Conservation (phyloP, 2,113 vertebrate genomes). For the Syngnathus floridae region DNA sequence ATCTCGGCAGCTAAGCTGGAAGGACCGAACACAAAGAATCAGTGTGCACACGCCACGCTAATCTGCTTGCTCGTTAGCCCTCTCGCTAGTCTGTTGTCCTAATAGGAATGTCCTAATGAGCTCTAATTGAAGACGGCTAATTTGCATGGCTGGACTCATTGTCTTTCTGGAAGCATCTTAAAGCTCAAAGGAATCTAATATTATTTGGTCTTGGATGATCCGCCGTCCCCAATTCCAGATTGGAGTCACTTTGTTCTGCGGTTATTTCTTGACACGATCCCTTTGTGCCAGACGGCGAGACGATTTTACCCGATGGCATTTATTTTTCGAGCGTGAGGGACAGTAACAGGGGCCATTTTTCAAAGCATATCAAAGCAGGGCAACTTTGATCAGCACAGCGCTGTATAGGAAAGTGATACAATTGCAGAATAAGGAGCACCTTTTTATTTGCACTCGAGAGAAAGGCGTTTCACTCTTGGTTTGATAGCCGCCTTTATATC, state of each 20-base stretch:
- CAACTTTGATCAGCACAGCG: slow-evolving; percentile 59
- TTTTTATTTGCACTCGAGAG: slow-evolving; percentile 36
- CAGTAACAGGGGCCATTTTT: slow-evolving; percentile 23
- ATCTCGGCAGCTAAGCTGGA: slow-evolving; percentile 45
- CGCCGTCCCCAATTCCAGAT: slow-evolving; percentile 13
- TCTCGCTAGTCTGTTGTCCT: slow-evolving; percentile 56
- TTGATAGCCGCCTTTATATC: slow-evolving; percentile 41
- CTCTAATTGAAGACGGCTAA: slow-evolving; percentile 60
- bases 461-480: slow-evolving; percentile 38
- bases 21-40: slow-evolving; percentile 39
- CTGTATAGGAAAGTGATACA: not conserved
- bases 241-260: slow-evolving; percentile 12
- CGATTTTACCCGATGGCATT: slow-evolving; percentile 15
- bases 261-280: slow-evolving; percentile 4
- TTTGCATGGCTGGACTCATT: slow-evolving; percentile 53
- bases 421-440: too few species aligned
- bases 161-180: slow-evolving; percentile 51
- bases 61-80: slow-evolving; percentile 52
- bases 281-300: not conserved
- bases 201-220: slow-evolving; percentile 19
- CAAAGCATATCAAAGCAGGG: slow-evolving; percentile 60
- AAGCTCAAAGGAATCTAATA: slow-evolving; percentile 35
- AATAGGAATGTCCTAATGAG: slow-evolving; percentile 68
- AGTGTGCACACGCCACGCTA: slow-evolving; percentile 42
- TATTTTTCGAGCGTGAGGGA: not conserved